phyloP scores from a whole-genome alignment of 2,113 vertebrate species.

The Hippolais icterina region DNA sequence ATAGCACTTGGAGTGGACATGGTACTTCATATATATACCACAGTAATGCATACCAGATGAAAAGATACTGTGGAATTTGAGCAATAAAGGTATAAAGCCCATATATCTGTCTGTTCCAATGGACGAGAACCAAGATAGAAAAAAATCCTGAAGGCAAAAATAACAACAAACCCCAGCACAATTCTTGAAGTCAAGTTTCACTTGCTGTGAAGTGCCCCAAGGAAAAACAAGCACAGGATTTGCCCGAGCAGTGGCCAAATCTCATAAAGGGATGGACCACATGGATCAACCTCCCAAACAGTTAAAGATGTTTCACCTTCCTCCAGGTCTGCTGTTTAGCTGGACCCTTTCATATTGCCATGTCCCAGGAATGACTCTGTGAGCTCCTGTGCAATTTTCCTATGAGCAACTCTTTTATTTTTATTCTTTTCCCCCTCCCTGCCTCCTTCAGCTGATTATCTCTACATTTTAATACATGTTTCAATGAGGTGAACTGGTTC shows the following conservation, averaged over 20 bases:
- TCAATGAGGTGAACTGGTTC: not conserved
- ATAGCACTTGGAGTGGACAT: not conserved
- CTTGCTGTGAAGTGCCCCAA: not conserved
- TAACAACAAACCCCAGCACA: not conserved
- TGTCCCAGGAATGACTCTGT: not conserved
- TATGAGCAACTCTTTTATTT: not conserved
- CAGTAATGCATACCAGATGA: constrained; percentile 38
- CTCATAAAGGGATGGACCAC: not conserved
- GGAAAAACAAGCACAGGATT: not conserved
- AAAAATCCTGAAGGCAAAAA: not conserved
- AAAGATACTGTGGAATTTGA: constrained; percentile 21
- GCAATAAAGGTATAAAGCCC: constrained; percentile 32
- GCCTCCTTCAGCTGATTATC: not conserved
- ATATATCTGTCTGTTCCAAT: not conserved
- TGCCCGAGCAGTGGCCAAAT: not conserved
- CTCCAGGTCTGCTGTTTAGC: not conserved
- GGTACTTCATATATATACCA: constrained; percentile 14
- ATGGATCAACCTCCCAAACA: not conserved
- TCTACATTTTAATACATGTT: not conserved
- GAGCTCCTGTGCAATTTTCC: not conserved
- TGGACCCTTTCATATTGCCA: not conserved
- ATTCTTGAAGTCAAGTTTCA: not conserved
- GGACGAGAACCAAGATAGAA: constrained; percentile 1
- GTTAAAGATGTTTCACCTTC: not conserved
- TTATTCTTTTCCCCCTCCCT: not conserved